phyloP scores from a whole-genome alignment of 2,888 invertebrate genomes.

The Mycalesis mineus region DNA sequence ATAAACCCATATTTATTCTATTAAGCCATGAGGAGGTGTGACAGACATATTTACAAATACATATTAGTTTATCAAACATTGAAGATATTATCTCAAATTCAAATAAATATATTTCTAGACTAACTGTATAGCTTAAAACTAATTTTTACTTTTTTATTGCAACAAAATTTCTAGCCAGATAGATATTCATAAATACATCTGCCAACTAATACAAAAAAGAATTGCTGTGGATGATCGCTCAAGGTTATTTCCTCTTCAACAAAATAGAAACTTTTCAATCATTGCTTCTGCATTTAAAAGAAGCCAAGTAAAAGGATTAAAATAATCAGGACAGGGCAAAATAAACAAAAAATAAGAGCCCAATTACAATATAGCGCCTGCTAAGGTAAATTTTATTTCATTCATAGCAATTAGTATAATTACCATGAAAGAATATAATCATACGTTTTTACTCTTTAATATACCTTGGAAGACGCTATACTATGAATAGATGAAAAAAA shows the following conservation, averaged over 20 bases:
- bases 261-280: slow-evolving; percentile 36
- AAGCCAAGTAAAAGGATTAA: slow-evolving; percentile 43
- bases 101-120: neutral
- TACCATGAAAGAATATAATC: no score
- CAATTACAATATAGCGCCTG: neutral
- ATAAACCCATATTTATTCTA: slow-evolving; percentile 45
- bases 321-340: slow-evolving; percentile 34
- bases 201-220: slow-evolving; percentile 52
- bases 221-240: slow-evolving; percentile 64
- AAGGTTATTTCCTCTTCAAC: slow-evolving; percentile 3
- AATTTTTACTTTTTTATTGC: no score
- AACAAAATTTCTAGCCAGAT: no score
- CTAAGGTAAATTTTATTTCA: neutral
- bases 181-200: slow-evolving; percentile 24
- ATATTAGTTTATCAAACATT: neutral
- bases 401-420: neutral
- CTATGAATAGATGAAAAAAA: neutral
- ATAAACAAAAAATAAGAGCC: slow-evolving; percentile 20
- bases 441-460: neutral
- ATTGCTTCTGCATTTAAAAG: slow-evolving; percentile 73
- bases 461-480: neutral
- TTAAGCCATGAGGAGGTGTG: slow-evolving; percentile 61
- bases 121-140: no score
- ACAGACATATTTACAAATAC: slow-evolving; percentile 26
- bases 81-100: neutral